Percentiles rank a stretch among this genome's conserved stretches.
These are phyloP conservation scores for Melanostoma mellinum DNA, from an alignment of 2,888 invertebrate genomes.

Conservation along the genomic window DNA sequence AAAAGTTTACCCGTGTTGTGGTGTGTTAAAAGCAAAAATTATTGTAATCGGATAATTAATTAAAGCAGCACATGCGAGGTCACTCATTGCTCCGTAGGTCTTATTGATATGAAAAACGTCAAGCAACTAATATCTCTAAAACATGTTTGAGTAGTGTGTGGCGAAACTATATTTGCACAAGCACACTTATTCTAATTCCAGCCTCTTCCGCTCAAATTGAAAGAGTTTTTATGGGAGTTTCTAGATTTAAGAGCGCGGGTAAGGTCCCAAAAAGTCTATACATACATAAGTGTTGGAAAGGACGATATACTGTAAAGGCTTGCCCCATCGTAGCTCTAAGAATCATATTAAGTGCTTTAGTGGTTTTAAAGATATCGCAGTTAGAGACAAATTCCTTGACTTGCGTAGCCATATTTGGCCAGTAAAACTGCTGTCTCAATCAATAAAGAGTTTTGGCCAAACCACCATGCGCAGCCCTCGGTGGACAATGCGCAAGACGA, in stretches of 20 bases:
- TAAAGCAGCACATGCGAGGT: too few species aligned
- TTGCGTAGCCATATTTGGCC: slow-evolving; percentile 28
- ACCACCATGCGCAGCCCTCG: slow-evolving; percentile 9
- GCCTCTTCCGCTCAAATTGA: too few species aligned
- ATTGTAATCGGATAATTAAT: too few species aligned
- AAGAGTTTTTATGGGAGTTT: not conserved
- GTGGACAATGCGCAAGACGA: not conserved
- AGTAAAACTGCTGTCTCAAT: slow-evolving; percentile 8
- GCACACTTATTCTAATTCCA: too few species aligned
- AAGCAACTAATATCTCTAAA: too few species aligned
- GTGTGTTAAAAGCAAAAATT: too few species aligned
- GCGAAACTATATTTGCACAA: too few species aligned
- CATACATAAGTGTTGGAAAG: slow-evolving; percentile 5
- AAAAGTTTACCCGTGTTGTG: too few species aligned
- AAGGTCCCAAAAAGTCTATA: slow-evolving; percentile 8
- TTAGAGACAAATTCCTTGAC: not conserved
- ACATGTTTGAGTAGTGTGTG: too few species aligned
- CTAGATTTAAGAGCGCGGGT: slow-evolving; percentile 6
- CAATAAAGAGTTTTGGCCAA: not conserved
- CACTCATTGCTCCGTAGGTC: too few species aligned
- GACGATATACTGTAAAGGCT: slow-evolving; percentile 7
- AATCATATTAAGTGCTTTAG: not conserved
- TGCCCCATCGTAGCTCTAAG: slow-evolving; percentile 3
- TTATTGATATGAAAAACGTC: too few species aligned
- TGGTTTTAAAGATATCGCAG: slow-evolving; percentile 12